Evolutionary conservation across 2,797 vertebrate species (phyloP).

Genomic region (Phrynocephalus guinanensis): DNA sequence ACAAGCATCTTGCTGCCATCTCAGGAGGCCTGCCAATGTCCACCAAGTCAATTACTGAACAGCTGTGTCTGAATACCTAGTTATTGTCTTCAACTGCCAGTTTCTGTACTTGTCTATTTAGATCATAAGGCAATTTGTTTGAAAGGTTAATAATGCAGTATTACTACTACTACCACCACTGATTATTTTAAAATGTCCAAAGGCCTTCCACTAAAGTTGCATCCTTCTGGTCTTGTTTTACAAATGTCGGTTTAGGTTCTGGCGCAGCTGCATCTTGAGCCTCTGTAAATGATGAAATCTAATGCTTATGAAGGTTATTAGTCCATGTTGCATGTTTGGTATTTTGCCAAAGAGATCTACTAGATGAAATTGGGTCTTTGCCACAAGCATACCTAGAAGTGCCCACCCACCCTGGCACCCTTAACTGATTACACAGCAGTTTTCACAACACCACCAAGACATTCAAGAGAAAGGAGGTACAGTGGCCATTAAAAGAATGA

Average conservation of each 20-base stretch:
- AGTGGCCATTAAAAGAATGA: not conserved
- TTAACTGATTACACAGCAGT: not conserved
- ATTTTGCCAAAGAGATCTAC: too few relatives aligned
- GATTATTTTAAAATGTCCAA: too few relatives aligned
- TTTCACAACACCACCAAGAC: not conserved
- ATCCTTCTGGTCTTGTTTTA: not conserved
- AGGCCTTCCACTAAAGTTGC: too few relatives aligned
- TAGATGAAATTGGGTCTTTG: too few relatives aligned
- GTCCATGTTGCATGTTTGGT: too few relatives aligned
- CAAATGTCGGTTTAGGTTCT: not conserved
- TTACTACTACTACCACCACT: too few relatives aligned
- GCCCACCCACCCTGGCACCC: too few relatives aligned
- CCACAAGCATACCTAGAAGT: too few relatives aligned
- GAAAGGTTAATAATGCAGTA: too few relatives aligned
- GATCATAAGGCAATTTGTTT: not conserved
- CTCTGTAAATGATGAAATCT: not conserved
- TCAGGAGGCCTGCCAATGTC: not conserved
- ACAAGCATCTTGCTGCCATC: not conserved
- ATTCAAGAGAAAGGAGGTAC: not conserved
- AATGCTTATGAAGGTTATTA: not conserved
- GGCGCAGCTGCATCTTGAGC: not conserved
- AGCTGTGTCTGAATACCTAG: rapidly evolving
- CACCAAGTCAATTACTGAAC: not conserved
- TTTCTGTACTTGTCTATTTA: not conserved
- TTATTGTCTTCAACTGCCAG: slow-evolving; percentile 18